Base-by-base conservation (phyloP, 37 sponge, comb jelly and placozoan genomes). In the Beroe forskalii region DNA sequence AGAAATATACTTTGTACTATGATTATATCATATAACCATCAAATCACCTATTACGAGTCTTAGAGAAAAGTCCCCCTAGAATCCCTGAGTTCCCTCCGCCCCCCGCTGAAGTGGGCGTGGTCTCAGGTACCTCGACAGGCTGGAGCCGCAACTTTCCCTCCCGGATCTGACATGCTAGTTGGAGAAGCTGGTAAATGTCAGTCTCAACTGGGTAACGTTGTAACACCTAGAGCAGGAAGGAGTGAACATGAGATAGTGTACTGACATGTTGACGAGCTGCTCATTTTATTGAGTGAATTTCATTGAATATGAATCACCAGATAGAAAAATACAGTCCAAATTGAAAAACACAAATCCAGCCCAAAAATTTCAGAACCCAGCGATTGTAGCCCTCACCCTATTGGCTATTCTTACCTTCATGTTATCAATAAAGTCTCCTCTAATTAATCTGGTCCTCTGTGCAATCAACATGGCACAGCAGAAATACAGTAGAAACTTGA, bases 401-500 rank as follows among this genome's bases (percentile, higher is more conserved):
- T n/a, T n/a, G n/a, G n/a, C n/a, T n/a, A n/a, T 25, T 27, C 28
- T 66, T 30, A 72, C 75, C 75, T 72, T 72, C 75, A 72, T 72
- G 20, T 72, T 72, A 37, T 72, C 75, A 72, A 72, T 72, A 39
- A 72, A 72, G 35, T 72, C 75, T 72, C 75, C 75, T 20, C 35
- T 72, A 3, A 72, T 72, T 1, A 72, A 39, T 3, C 75, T 35
- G 8, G 75, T 72, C 35, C 75, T 72, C 42, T 60, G 89, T 41
- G 63, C 94, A 94, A 97, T 37, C 43, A 97, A 41, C 98, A 97
- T 97, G 12, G 94, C 94, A 92, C 93, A 94, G 72, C 99, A 97
- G 12, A 96, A 48, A 61, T 92, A 91, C 35, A 94, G 60, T 0
- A 97, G 90, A 62, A 97, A 96, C 1, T 93, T 89, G 90, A 96